These are phyloP conservation scores for Kudoa iwatai DNA, from an alignment of 30 jellyfish, hydroid and myxozoan species.

Conservation along the genomic window DNA sequence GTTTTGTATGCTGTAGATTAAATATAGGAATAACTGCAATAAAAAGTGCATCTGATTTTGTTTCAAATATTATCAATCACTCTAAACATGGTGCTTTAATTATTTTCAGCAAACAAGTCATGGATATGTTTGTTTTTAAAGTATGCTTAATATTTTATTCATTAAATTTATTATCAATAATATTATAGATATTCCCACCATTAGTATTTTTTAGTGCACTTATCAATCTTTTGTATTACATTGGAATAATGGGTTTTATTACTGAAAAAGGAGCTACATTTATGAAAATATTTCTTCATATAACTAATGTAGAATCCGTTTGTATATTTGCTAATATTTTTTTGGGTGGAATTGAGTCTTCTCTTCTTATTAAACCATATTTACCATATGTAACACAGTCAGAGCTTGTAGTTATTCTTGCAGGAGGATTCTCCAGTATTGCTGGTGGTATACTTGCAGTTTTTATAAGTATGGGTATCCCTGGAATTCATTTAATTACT, in stretches of 20 bases:
- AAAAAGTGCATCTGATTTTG: no score
- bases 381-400: conserved; percentile 28
- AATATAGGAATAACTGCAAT: no score
- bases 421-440: conserved; percentile 67
- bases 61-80: no score
- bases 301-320: conserved; percentile 75
- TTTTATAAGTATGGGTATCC: conserved; percentile 14
- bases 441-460: conserved; percentile 81
- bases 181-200: conserved; percentile 32
- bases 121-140: no score
- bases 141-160: no score
- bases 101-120: no score
- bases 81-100: no score
- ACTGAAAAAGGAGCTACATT: conserved; percentile 54
- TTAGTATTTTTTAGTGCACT: conserved; percentile 73
- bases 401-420: conserved; percentile 38
- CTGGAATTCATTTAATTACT: conserved; percentile 42
- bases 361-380: conserved; percentile 43
- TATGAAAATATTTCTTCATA: conserved; percentile 49
- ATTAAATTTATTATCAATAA: background rate
- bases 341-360: conserved; percentile 64
- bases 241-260: conserved; percentile 43
- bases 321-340: conserved; percentile 81
- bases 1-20: no score
- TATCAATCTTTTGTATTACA: conserved; percentile 34